Percentiles rank a stretch among this genome's conserved stretches.
Evolutionary conservation across 2,888 invertebrate species (phyloP).

Genomic region (Craniophora ligustri): DNA sequence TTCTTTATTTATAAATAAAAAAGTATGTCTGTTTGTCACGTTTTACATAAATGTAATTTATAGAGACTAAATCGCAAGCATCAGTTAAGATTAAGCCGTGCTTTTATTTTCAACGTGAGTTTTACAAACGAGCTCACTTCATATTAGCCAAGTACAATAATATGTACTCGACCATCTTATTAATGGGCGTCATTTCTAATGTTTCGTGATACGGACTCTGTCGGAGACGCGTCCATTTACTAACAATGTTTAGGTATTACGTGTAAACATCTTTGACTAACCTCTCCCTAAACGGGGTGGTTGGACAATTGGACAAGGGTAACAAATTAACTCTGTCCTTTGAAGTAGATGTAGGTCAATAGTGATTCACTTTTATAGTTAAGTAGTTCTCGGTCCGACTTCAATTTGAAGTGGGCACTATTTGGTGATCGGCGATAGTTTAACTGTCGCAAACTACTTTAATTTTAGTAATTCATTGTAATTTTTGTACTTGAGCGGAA

Average conservation of each 20-base stretch:
- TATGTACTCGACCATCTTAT: conserved; percentile 31
- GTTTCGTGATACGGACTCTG: conserved; percentile 30
- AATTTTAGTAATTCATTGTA: conserved; percentile 25
- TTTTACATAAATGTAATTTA: neutral
- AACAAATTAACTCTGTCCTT: conserved; percentile 47
- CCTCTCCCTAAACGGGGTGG: conserved; percentile 19
- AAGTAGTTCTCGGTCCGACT: conserved; percentile 11
- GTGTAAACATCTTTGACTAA: conserved; percentile 40
- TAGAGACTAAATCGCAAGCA: conserved; percentile 3
- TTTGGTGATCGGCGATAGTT: conserved; percentile 28
- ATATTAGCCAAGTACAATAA: conserved; percentile 30
- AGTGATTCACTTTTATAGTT: conserved; percentile 32
- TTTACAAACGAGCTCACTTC: conserved; percentile 34
- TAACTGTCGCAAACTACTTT: conserved; percentile 24
- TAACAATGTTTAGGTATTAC: conserved; percentile 34
- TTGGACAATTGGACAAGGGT: conserved; percentile 45
- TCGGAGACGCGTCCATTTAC: conserved; percentile 15
- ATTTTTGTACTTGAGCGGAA: conserved; percentile 20
- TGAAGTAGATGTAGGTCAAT: conserved; percentile 47
- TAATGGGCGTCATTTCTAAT: conserved; percentile 29
- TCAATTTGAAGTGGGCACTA: conserved; percentile 19
- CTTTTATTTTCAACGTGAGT: conserved; percentile 36
- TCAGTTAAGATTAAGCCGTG: conserved; percentile 16
- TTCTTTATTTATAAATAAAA: no score
- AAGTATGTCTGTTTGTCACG: neutral